phyloP scores from a whole-genome alignment of 2,888 invertebrate genomes.

The Bursaphelenchus okinawaensis region DNA sequence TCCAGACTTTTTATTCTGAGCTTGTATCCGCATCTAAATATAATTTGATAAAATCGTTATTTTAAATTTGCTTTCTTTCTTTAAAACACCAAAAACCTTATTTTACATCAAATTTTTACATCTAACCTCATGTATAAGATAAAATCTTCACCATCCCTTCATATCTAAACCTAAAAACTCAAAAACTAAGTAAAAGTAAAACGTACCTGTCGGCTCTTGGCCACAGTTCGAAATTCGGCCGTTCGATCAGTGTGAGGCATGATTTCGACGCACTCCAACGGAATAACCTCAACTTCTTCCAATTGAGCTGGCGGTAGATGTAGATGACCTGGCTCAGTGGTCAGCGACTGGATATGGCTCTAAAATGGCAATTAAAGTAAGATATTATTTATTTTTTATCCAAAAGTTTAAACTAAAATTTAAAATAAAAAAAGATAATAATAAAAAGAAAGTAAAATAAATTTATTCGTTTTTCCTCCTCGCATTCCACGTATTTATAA shows the following conservation, averaged over 20 bases:
- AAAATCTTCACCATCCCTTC: too few relatives aligned
- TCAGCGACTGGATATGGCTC: background rate
- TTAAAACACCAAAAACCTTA: too few relatives aligned
- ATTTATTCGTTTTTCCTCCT: background rate
- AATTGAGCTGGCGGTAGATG: background rate
- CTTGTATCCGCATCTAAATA: slow-evolving; percentile 48
- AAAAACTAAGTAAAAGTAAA: background rate
- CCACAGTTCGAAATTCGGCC: slow-evolving; percentile 50
- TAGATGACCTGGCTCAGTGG: background rate
- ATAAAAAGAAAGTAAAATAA: background rate
- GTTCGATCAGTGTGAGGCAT: slow-evolving; percentile 49
- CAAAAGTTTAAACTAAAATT: too few relatives aligned
- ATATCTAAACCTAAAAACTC: background rate
- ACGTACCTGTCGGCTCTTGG: slow-evolving; percentile 50
- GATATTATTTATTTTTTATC: too few relatives aligned
- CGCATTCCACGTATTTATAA: background rate
- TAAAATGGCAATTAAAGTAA: too few relatives aligned
- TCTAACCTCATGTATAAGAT: background rate
- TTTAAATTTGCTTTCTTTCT: too few relatives aligned
- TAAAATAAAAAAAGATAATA: background rate
- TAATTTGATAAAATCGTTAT: too few relatives aligned
- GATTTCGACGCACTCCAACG: background rate
- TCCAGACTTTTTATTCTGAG: slow-evolving; percentile 28
- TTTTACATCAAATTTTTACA: background rate
- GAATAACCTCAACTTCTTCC: background rate